Percentiles rank a stretch among this genome's conserved stretches.
phyloP scores from a whole-genome alignment of 2,113 vertebrate genomes.

The Pimephales promelas region DNA sequence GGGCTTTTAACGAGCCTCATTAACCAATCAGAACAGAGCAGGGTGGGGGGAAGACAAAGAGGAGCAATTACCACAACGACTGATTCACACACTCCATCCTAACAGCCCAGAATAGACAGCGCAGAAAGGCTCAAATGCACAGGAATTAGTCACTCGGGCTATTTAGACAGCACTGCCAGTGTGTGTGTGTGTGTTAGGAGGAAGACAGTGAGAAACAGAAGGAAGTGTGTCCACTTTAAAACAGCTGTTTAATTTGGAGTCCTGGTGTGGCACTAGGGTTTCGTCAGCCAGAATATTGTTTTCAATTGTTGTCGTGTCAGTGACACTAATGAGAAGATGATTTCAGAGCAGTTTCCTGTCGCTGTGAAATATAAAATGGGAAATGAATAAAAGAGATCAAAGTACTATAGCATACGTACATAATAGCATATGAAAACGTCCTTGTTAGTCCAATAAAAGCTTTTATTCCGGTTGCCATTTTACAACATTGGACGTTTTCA shows the following conservation, averaged over 20 bases:
- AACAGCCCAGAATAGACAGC: conserved; percentile 44
- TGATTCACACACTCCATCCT: conserved; percentile 39
- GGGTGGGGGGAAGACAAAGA: conserved; percentile 32
- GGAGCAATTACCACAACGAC: conserved; percentile 42
- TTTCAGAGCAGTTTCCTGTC: not conserved
- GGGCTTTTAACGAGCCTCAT: conserved; percentile 24
- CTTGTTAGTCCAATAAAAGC: too few relatives aligned
- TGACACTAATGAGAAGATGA: not conserved
- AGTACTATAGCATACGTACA: not conserved
- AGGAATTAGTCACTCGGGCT: conserved; percentile 47
- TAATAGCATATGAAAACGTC: too few relatives aligned
- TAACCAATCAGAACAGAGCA: conserved; percentile 25
- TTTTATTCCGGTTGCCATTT: too few relatives aligned
- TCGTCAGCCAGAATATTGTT: not conserved
- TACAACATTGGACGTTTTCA: too few relatives aligned
- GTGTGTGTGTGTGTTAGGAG: conserved; percentile 30
- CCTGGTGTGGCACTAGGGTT: conserved; percentile 43
- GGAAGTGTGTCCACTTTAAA: conserved; percentile 41
- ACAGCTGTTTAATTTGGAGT: conserved; percentile 60
- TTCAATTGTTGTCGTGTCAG: not conserved
- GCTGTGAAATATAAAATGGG: not conserved
- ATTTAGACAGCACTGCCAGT: conserved; percentile 35
- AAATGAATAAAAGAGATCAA: not conserved
- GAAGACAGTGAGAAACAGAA: conserved; percentile 12
- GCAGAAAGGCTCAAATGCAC: conserved; percentile 20